Evolutionary conservation across 2,797 vertebrate species (phyloP), one percentile per base, ranked within the genome.

Genomic region (Hydrolagus colliei): DNA sequence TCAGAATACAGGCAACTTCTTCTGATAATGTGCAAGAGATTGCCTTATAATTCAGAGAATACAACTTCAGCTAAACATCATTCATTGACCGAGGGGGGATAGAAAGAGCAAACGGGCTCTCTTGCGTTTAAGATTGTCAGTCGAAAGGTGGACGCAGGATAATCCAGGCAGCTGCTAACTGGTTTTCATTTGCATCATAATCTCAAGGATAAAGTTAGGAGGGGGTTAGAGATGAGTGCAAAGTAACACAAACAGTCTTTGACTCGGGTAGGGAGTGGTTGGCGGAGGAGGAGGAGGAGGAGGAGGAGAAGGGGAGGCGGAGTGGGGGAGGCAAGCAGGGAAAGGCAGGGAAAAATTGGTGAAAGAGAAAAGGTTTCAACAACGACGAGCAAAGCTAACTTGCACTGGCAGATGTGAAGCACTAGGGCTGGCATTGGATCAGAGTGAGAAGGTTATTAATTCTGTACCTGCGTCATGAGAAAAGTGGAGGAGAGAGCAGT

Each of bases 151-250:
- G 61, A 52, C 32, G 41, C 2, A 32, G 63, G 27, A 27, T 82
- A 35, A 82, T 18, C 14, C 65, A 71, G 41, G 13, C 79, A 71
- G 79, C 65, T 84, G 65, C 5, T 12, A 41, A 35, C 79, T 6
- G 79, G 32, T 22, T 84, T 84, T 32, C 32, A 6, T 67, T 68
- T 32, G 4, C 10, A 62, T 27, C 27, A 9, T 35, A 1, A 32
- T 32, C 14, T 82, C 62, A 82, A 82, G 78, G 78, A 67, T 32
- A 68, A 82, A 63, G 61, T 62, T 82, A 63, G 78, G 78, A 35
- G 77, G 27, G 22, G 32, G 62, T 35, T 80, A 27, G 14, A 82
- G 14, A 52, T 52, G 41, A 52, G 0, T 52, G n/a, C 9, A 14
- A 9, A 63, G 22, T 8, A 22, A 32, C n/a, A 79, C 32, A 32